Evolutionary conservation across 2,888 invertebrate genomes (phyloP).

Genomic region (Coenonympha glycerion): DNA sequence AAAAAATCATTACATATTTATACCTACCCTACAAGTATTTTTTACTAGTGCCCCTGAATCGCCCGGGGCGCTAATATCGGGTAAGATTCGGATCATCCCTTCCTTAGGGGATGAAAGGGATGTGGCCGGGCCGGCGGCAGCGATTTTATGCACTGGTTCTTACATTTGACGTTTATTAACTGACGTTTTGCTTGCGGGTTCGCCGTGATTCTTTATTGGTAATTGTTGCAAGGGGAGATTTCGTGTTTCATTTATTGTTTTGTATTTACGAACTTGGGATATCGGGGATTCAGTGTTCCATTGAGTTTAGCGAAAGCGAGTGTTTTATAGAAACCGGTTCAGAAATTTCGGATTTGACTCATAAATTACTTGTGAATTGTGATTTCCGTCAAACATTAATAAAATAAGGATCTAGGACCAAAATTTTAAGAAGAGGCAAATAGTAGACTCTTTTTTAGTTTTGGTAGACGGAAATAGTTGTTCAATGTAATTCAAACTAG

Average conservation of each 20-base stretch:
- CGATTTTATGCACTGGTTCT: slow-evolving; percentile 52
- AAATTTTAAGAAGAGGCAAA: no score
- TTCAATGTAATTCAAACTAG: no score
- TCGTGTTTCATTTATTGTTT: slow-evolving; percentile 14
- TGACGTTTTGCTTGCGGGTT: slow-evolving; percentile 43
- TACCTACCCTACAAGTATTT: slow-evolving; percentile 59
- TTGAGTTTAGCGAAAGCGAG: neutral
- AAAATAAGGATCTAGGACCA: no score
- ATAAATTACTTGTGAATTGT: no score
- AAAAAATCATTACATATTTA: slow-evolving; percentile 55
- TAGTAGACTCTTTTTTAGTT: no score
- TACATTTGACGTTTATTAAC: slow-evolving; percentile 60
- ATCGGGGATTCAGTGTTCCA: neutral
- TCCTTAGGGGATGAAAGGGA: slow-evolving; percentile 39
- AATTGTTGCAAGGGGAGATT: slow-evolving; percentile 14
- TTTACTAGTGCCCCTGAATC: slow-evolving; percentile 62
- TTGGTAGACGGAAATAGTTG: no score
- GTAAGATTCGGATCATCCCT: slow-evolving; percentile 63
- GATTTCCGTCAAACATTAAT: no score
- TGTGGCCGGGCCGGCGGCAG: slow-evolving; percentile 25
- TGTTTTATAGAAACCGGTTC: no score
- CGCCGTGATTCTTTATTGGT: slow-evolving; percentile 37
- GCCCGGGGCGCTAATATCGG: slow-evolving; percentile 72
- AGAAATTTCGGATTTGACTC: no score
- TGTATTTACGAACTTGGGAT: neutral